Evolutionary conservation across 2,888 invertebrate species (phyloP).

Genomic region (Tachina grossa): DNA sequence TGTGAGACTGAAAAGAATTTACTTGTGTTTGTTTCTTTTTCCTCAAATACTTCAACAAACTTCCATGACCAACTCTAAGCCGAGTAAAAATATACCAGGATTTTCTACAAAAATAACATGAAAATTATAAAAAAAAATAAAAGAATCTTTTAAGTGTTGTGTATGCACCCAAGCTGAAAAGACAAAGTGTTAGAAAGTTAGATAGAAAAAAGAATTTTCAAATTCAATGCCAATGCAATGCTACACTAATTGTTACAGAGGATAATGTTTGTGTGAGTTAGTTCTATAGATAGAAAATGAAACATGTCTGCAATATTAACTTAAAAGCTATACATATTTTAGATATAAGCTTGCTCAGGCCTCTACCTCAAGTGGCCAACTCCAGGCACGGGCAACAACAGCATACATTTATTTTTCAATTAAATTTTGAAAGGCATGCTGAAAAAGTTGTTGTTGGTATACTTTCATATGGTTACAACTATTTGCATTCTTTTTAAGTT

Average conservation of each 20-base stretch:
- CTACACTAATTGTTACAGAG: conserved; percentile 60
- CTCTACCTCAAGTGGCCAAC: conserved; percentile 37
- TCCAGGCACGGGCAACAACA: not conserved
- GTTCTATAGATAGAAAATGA: conserved; percentile 32
- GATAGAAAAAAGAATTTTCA: conserved; percentile 32
- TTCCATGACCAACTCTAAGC: conserved; percentile 36
- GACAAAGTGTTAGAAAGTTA: conserved; percentile 69
- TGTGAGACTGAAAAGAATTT: conserved; percentile 28
- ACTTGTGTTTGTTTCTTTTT: conserved; percentile 14
- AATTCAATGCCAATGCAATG: conserved; percentile 31
- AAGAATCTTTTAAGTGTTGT: conserved; percentile 46
- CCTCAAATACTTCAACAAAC: conserved; percentile 51
- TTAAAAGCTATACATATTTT: conserved; percentile 53
- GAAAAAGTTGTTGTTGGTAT: not conserved
- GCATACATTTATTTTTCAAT: not conserved
- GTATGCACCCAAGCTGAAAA: conserved; percentile 62
- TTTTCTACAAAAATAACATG: not conserved
- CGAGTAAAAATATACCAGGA: conserved; percentile 11
- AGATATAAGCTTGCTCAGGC: conserved; percentile 22
- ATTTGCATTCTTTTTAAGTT: not conserved
- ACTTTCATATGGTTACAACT: not conserved
- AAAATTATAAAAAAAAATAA: not conserved
- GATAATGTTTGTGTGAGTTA: conserved; percentile 33
- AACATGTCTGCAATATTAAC: conserved; percentile 58
- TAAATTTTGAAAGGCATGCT: not conserved